These are phyloP conservation scores for Pteronura brasiliensis DNA, from an alignment of 2,113 vertebrate species.

Conservation along the genomic window DNA sequence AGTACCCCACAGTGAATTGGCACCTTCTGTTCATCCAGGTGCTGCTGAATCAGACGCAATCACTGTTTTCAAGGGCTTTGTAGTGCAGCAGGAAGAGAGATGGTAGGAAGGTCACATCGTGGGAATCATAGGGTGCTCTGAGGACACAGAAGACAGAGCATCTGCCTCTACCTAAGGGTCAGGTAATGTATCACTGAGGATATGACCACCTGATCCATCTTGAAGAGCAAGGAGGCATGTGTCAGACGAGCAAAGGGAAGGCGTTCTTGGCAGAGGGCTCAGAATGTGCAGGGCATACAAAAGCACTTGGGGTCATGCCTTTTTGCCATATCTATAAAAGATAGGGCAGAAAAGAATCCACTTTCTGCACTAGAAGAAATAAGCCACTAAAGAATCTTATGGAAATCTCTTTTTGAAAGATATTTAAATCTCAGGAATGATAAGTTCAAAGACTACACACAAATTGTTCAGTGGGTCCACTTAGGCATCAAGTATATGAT, in stretches of 20 bases:
- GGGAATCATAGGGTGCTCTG: neutral
- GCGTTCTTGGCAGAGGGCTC: neutral
- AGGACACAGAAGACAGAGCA: neutral
- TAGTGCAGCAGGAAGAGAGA: too few relatives aligned
- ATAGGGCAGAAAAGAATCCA: neutral
- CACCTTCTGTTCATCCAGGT: fast-evolving
- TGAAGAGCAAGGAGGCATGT: neutral
- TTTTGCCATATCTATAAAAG: neutral
- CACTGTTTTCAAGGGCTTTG: neutral
- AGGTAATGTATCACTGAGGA: too few relatives aligned
- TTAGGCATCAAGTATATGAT: neutral
- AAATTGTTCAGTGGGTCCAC: neutral
- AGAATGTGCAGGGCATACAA: neutral
- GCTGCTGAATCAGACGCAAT: neutral
- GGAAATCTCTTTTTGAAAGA: neutral
- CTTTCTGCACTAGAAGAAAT: neutral
- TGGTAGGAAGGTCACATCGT: neutral
- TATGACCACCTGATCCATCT: neutral
- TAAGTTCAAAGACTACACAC: neutral
- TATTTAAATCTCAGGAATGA: neutral
- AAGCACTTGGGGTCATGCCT: neutral
- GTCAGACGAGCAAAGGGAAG: neutral
- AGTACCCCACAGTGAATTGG: neutral
- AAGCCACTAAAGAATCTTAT: neutral
- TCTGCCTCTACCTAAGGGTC: neutral